A percentile compares a stretch with the other conserved stretches of the same genome.
Evolutionary conservation across 2,797 vertebrate species (phyloP).

Genomic region (Allobates femoralis): DNA sequence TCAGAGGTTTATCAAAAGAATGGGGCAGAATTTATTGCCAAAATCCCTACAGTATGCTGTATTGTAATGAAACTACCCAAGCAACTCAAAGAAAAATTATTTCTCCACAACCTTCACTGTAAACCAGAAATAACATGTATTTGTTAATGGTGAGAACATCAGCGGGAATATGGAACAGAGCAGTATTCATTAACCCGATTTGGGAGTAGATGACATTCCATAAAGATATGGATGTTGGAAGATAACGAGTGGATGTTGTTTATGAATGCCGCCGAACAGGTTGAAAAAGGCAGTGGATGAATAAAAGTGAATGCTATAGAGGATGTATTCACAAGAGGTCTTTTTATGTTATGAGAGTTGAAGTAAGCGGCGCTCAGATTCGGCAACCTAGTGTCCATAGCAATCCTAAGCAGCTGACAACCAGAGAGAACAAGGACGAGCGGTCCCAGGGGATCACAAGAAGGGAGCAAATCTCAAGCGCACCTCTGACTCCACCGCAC

Average conservation of each 20-base stretch:
- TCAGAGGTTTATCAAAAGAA: neutral
- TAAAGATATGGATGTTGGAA: conserved; percentile 10
- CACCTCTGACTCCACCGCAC: neutral
- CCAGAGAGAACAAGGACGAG: conserved; percentile 39
- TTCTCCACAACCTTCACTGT: neutral
- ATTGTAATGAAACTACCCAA: neutral
- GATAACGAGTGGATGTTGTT: conserved; percentile 50
- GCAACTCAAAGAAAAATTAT: conserved; percentile 27
- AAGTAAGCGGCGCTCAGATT: conserved; percentile 47
- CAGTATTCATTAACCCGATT: neutral
- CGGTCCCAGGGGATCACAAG: conserved; percentile 10
- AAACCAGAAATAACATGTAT: neutral
- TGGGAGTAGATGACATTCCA: conserved; percentile 7
- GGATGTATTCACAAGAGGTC: conserved; percentile 46
- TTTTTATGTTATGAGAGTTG: conserved; percentile 57
- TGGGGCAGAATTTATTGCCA: neutral
- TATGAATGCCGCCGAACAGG: conserved; percentile 60
- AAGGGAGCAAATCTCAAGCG: conserved; percentile 58
- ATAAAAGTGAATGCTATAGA: conserved; percentile 36
- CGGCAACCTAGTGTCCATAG: conserved; percentile 29
- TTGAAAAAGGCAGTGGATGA: conserved; percentile 49
- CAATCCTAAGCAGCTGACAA: conserved; percentile 53
- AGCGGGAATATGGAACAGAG: neutral
- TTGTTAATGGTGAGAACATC: no score
- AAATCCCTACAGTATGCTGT: neutral